phyloP scores from a whole-genome alignment of 2,797 vertebrate species.

The Semotilus atromaculatus region DNA sequence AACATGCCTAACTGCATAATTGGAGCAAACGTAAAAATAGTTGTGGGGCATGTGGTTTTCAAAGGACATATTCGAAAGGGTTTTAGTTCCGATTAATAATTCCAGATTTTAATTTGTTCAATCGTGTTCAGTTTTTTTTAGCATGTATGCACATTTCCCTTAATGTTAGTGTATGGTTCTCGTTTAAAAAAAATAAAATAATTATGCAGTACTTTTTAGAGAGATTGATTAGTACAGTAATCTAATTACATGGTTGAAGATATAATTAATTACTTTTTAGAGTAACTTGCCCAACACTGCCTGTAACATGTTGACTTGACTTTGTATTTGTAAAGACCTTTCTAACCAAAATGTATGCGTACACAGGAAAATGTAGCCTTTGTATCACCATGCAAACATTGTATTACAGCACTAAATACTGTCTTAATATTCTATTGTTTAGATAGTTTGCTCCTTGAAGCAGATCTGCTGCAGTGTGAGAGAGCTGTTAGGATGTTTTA shows the following conservation, averaged over 20 bases:
- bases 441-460: conserved; percentile 12
- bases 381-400: not conserved
- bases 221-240: not conserved
- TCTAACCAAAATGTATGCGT: not conserved
- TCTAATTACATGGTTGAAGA: not conserved
- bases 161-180: not conserved
- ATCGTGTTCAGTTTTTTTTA: not conserved
- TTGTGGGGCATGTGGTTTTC: not conserved
- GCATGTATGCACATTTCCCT: not conserved
- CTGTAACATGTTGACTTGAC: not conserved
- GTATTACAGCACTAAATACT: not conserved
- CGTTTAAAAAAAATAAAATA: no score
- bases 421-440: not conserved
- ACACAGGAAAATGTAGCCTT: not conserved
- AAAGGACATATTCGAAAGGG: not conserved
- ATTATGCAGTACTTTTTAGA: not conserved
- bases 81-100: not conserved
- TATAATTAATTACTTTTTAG: not conserved
- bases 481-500: not conserved
- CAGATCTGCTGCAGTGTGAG: not conserved
- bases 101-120: not conserved
- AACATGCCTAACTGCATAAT: not conserved
- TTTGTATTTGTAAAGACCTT: conserved; percentile 1
- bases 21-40: not conserved
- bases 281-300: not conserved